Conservation (phyloP, 2,888 invertebrate species). For the Volucella inflata region DNA sequence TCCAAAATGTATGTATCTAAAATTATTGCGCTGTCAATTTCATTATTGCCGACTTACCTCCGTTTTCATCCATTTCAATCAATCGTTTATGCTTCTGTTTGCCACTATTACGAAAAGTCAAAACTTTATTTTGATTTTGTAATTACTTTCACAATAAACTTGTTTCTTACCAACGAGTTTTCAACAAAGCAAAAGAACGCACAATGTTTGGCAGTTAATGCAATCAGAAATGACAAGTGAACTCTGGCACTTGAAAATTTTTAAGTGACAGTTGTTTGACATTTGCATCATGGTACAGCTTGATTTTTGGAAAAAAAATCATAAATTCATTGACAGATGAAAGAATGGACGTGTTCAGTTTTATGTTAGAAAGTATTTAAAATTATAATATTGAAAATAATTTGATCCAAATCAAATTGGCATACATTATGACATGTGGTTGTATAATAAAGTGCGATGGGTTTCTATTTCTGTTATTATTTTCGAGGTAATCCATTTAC, state of each 20-base stretch:
- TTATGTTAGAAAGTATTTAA: background rate
- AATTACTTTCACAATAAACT: background rate
- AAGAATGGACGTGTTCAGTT: conserved; percentile 60
- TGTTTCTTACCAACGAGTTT: background rate
- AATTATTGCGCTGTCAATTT: conserved; percentile 50
- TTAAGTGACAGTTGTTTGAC: conserved; percentile 58
- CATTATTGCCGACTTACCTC: conserved; percentile 48
- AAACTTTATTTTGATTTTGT: background rate
- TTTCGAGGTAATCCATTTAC: too few relatives aligned
- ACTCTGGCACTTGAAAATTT: conserved; percentile 31
- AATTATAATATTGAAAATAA: background rate
- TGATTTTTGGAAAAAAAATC: background rate
- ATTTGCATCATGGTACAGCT: conserved; percentile 1
- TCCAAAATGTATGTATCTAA: background rate
- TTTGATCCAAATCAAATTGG: too few relatives aligned
- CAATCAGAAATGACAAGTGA: conserved; percentile 29
- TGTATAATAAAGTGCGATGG: too few relatives aligned
- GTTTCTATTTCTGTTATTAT: too few relatives aligned
- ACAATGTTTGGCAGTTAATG: conserved; percentile 37
- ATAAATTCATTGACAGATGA: conserved; percentile 16
- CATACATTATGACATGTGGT: too few relatives aligned
- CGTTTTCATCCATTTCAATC: conserved; percentile 52
- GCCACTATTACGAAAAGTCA: background rate
- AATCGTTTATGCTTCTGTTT: background rate
- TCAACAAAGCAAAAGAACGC: background rate